Percentiles rank a stretch among this genome's conserved stretches.
Evolutionary conservation across 2,888 invertebrate genomes (phyloP).

Genomic region (Artemia sinica): DNA sequence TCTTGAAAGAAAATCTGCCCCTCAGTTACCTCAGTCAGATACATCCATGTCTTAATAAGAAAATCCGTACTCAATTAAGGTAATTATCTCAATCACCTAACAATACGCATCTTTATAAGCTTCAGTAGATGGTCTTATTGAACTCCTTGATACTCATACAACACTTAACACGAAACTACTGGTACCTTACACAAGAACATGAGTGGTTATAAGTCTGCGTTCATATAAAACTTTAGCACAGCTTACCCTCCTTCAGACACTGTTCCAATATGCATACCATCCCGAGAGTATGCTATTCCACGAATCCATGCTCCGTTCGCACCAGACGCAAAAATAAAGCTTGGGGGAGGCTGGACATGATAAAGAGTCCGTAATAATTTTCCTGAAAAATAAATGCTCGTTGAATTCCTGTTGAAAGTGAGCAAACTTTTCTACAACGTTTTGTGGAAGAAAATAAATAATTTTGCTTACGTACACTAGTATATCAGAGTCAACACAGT

Average conservation of each 20-base stretch:
- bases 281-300: constrained; percentile 33
- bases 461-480: background rate
- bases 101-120: too few relatives aligned
- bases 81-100: too few relatives aligned
- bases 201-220: constrained; percentile 24
- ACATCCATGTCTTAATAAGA: too few relatives aligned
- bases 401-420: background rate
- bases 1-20: too few relatives aligned
- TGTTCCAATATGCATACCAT: constrained; percentile 35
- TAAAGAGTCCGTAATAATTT: constrained; percentile 27
- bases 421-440: background rate
- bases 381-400: constrained; percentile 23
- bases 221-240: constrained; percentile 19
- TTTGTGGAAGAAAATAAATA: background rate
- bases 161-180: too few relatives aligned
- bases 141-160: too few relatives aligned
- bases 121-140: too few relatives aligned
- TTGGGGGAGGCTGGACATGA: constrained; percentile 36
- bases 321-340: constrained; percentile 37
- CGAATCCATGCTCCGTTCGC: constrained; percentile 36
- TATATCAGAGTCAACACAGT: background rate
- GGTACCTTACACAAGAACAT: too few relatives aligned
- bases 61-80: too few relatives aligned
- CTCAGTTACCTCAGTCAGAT: too few relatives aligned
- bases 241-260: constrained; percentile 37